phyloP scores from a whole-genome alignment of 2,113 vertebrate species.

The Falcunculus frontatus region DNA sequence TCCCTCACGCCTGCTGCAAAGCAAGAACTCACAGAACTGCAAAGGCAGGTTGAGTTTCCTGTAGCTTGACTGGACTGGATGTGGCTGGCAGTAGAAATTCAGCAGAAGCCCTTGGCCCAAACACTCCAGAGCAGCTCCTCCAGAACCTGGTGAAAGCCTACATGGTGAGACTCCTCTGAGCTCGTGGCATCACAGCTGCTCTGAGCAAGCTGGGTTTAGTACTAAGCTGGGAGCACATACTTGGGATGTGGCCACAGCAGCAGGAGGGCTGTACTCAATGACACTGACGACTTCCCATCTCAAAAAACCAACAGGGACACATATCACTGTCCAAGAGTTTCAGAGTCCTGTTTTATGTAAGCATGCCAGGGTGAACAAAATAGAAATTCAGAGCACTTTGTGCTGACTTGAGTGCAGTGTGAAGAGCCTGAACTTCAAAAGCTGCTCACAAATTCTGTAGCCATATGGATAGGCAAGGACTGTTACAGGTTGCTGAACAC shows the following conservation, averaged over 20 bases:
- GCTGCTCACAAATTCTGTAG: not conserved
- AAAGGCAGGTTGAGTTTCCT: not conserved
- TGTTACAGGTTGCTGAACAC: not conserved
- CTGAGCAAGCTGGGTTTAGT: not conserved
- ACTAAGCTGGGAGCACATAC: not conserved
- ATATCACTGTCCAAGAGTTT: not conserved
- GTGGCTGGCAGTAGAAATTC: not conserved
- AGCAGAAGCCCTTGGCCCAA: not conserved
- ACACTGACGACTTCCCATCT: not conserved
- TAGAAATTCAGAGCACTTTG: not conserved
- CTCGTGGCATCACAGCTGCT: rapidly evolving
- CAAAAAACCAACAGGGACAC: not conserved
- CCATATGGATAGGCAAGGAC: not conserved
- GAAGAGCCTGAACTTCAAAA: not conserved
- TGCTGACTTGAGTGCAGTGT: not conserved
- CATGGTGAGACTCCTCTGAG: not conserved
- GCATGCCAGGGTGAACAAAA: not conserved
- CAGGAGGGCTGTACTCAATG: not conserved
- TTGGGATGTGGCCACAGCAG: not conserved
- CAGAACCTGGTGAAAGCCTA: not conserved
- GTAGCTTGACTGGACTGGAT: not conserved
- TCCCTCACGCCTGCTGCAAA: not conserved
- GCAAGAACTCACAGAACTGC: not conserved
- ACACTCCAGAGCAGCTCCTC: not conserved
- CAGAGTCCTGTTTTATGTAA: not conserved